Conservation (phyloP, 2,113 vertebrate genomes). For the Calidris pygmaea region DNA sequence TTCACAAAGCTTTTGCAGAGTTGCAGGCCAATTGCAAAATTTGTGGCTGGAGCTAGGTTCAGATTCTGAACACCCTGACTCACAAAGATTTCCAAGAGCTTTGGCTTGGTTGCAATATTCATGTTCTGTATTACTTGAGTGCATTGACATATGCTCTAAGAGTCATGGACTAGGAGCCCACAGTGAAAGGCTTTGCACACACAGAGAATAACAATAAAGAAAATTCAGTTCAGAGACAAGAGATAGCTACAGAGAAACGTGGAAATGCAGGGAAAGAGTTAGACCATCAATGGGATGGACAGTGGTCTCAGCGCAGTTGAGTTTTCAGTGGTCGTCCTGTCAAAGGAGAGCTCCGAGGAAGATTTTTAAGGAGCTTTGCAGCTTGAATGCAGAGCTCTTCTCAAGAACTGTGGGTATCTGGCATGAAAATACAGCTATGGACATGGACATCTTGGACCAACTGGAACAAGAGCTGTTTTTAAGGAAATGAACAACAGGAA, state of each 20-base stretch:
- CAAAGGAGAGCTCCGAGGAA: neutral
- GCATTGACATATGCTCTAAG: neutral
- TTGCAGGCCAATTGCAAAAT: slow-evolving; percentile 29
- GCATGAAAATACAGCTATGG: neutral
- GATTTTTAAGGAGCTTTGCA: neutral
- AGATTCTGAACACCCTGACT: slow-evolving; percentile 41
- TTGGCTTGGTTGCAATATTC: slow-evolving; percentile 52
- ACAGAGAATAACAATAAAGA: slow-evolving; percentile 31
- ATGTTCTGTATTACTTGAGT: slow-evolving; percentile 24
- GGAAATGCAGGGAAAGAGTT: neutral
- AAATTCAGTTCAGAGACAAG: neutral
- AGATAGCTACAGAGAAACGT: neutral
- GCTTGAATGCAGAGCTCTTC: neutral
- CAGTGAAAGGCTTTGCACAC: neutral
- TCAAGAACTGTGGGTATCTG: neutral
- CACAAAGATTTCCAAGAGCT: slow-evolving; percentile 41
- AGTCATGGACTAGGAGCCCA: slow-evolving; percentile 6
- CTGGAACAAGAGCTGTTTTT: neutral
- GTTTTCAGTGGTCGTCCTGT: neutral
- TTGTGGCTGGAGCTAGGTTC: slow-evolving; percentile 28
- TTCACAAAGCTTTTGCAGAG: neutral
- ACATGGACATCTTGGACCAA: neutral
- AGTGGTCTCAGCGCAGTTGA: neutral
- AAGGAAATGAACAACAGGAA: neutral
- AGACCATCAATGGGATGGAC: neutral